phyloP scores from a whole-genome alignment of 2,888 invertebrate species.

The Drosophila flavopinicola region DNA sequence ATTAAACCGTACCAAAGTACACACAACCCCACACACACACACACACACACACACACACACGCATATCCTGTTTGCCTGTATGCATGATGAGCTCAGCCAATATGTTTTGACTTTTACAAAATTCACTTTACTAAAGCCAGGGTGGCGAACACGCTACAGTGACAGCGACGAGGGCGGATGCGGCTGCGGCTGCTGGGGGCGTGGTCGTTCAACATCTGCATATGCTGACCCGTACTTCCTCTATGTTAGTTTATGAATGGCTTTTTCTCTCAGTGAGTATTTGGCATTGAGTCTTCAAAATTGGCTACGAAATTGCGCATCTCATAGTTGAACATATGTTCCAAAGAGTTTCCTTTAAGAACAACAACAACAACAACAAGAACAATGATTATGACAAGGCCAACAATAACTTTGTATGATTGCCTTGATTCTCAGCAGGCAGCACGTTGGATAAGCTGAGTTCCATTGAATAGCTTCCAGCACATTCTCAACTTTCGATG shows the following conservation, averaged over 20 bases:
- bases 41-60: constrained; percentile 19
- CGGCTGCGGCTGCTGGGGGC: background rate
- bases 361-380: background rate
- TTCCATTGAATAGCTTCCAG: background rate
- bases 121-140: constrained; percentile 56
- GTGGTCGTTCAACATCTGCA: constrained; percentile 36
- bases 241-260: constrained; percentile 30
- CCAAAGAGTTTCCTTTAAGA: constrained; percentile 23
- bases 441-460: background rate
- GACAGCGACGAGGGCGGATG: background rate
- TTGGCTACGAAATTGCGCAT: constrained; percentile 32
- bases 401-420: constrained; percentile 11
- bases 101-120: constrained; percentile 67
- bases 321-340: constrained; percentile 41
- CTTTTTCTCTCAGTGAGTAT: constrained; percentile 11
- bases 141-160: too few relatives aligned
- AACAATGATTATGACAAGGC: background rate
- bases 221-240: constrained; percentile 8
- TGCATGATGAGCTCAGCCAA: constrained; percentile 61
- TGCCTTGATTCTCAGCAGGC: constrained; percentile 14
- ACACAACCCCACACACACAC: constrained; percentile 50
- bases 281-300: constrained; percentile 10
- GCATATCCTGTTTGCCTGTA: constrained; percentile 23
- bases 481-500: background rate
- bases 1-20: constrained; percentile 75